phyloP scores from a whole-genome alignment of 2,113 vertebrate species.

The Dinomys branickii region DNA sequence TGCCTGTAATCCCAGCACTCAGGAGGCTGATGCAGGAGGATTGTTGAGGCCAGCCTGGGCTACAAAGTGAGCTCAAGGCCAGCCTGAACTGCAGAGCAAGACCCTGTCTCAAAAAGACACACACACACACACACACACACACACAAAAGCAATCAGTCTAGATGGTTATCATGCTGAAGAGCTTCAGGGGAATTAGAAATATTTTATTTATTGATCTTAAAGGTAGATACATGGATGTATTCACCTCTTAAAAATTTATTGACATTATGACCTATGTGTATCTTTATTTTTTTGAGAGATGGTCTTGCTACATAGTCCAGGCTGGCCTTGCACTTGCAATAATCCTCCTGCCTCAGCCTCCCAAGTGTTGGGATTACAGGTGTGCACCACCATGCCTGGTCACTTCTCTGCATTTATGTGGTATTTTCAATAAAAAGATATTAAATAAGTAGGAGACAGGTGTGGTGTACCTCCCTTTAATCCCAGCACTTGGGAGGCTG shows the following conservation, averaged over 20 bases:
- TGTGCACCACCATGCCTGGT: neutral
- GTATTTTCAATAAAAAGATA: conserved; percentile 1
- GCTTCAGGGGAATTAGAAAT: neutral
- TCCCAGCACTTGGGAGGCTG: neutral
- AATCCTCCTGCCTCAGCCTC: neutral
- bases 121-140: too few relatives aligned
- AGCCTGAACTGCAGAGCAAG: too few relatives aligned
- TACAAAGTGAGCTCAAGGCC: too few relatives aligned
- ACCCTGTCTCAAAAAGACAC: too few relatives aligned
- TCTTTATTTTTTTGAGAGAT: neutral
- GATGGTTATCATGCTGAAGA: neutral
- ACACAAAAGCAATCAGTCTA: too few relatives aligned
- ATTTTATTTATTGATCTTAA: neutral
- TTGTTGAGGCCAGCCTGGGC: too few relatives aligned
- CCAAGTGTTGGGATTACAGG: neutral
- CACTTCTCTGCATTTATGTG: neutral
- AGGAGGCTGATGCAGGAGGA: too few relatives aligned
- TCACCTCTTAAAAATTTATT: conserved; percentile 1
- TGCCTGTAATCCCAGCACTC: too few relatives aligned
- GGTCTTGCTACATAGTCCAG: neutral
- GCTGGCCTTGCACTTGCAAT: neutral
- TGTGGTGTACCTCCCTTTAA: too few relatives aligned
- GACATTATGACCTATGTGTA: neutral
- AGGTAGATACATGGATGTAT: neutral
- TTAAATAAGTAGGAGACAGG: neutral